These are phyloP conservation scores for Pangasius larnaudii DNA, from an alignment of 2,797 vertebrate genomes.

Conservation along the genomic window DNA sequence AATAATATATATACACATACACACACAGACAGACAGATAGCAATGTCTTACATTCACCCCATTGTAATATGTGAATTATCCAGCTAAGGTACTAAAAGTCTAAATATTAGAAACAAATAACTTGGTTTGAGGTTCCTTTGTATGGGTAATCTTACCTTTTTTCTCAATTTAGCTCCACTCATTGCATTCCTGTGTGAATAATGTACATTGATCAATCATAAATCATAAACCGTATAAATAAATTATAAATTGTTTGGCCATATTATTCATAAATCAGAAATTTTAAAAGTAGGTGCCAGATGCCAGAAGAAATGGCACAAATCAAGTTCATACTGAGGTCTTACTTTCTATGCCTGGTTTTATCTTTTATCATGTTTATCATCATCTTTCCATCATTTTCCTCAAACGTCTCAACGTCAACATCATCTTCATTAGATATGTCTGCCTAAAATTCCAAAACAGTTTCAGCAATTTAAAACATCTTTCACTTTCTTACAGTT, in stretches of 20 bases:
- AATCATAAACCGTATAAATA: neutral
- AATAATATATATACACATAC: no score
- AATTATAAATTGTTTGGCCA: neutral
- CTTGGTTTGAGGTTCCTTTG: neutral
- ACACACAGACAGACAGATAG: neutral
- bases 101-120: neutral
- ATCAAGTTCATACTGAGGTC: neutral
- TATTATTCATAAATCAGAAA: neutral
- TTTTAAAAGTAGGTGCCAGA: neutral
- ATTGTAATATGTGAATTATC: neutral
- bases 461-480: neutral
- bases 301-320: neutral
- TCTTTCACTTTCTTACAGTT: neutral
- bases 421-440: constrained; percentile 22
- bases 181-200: constrained; percentile 19
- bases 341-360: neutral
- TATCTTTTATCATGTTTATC: constrained; percentile 52
- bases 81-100: neutral
- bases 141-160: constrained; percentile 13
- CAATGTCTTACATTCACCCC: neutral
- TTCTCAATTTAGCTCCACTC: neutral
- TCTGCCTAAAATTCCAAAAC: constrained; percentile 13
- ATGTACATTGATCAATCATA: neutral
- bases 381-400: constrained; percentile 42
- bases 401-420: constrained; percentile 69